Evolutionary conservation across 2,797 vertebrate genomes (phyloP).

Genomic region (Platalea minor): DNA sequence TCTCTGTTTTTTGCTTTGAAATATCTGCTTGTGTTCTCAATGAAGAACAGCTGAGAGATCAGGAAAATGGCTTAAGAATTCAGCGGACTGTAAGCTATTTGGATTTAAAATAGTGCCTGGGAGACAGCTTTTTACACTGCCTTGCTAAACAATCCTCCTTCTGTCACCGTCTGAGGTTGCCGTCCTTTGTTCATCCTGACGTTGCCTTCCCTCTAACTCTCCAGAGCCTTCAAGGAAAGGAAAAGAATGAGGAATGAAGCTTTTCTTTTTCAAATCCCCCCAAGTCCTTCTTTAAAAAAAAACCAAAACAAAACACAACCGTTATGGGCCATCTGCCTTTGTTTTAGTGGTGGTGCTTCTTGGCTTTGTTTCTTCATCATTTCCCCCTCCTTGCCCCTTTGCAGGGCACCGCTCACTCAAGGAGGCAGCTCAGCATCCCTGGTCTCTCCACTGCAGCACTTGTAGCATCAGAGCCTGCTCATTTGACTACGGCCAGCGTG

Average conservation of each 20-base stretch:
- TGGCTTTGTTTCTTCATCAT: neutral
- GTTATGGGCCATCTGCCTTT: neutral
- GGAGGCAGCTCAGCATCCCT: neutral
- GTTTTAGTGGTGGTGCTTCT: neutral
- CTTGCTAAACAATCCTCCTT: conserved; percentile 19
- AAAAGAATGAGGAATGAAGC: neutral
- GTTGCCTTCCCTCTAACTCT: conserved; percentile 26
- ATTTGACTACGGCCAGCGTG: rapidly evolving
- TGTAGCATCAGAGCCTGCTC: neutral
- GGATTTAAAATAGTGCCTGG: conserved; percentile 41
- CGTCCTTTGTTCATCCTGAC: conserved; percentile 13
- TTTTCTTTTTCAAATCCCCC: neutral
- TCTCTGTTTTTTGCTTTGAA: conserved; percentile 11
- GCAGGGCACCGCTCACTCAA: neutral
- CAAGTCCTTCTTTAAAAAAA: neutral
- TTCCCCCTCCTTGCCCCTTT: neutral
- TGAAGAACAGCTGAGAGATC: conserved; percentile 36
- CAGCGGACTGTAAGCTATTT: conserved; percentile 27
- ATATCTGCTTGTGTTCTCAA: neutral
- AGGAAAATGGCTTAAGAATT: conserved; percentile 24
- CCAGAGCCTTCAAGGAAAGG: neutral
- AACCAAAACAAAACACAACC: neutral
- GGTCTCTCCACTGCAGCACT: neutral
- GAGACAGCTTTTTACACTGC: conserved; percentile 21
- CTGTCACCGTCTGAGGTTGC: neutral